Conservation (phyloP, 2,113 vertebrate genomes). For the Trichomycterus rosablanca region DNA sequence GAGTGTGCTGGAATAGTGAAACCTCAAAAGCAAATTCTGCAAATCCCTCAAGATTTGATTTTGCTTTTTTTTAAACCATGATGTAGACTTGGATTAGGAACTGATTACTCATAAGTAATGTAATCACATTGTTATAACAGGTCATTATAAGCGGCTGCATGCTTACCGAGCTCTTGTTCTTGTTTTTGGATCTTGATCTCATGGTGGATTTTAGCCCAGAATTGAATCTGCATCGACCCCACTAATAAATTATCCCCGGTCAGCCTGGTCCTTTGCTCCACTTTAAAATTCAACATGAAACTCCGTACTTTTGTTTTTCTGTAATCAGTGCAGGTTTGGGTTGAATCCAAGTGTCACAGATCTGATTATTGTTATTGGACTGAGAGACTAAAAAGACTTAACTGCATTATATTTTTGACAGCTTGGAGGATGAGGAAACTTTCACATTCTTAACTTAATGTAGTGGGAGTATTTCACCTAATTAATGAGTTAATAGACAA, state of each 20-base stretch:
- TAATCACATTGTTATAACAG: conserved; percentile 16
- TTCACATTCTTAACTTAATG: no score
- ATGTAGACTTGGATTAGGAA: no score
- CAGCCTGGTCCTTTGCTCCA: background rate
- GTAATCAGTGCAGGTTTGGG: background rate
- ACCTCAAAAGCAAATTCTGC: background rate
- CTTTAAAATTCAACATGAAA: conserved; percentile 12
- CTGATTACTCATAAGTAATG: conserved; percentile 12
- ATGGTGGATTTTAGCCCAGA: conserved; percentile 14
- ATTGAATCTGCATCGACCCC: background rate
- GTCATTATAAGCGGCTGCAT: background rate
- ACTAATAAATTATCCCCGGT: conserved; percentile 18
- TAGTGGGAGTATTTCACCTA: no score
- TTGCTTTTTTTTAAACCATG: no score
- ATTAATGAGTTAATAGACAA: no score
- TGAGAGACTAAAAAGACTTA: background rate
- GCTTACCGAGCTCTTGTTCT: background rate
- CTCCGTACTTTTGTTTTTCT: background rate
- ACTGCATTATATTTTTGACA: background rate
- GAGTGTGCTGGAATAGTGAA: no score
- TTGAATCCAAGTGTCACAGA: background rate
- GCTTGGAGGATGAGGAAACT: background rate
- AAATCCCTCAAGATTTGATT: conserved; percentile 9
- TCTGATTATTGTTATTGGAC: background rate
- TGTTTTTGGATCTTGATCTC: background rate